Conservation (phyloP, 2,888 invertebrate genomes). For the Pharmacophagus antenor region DNA sequence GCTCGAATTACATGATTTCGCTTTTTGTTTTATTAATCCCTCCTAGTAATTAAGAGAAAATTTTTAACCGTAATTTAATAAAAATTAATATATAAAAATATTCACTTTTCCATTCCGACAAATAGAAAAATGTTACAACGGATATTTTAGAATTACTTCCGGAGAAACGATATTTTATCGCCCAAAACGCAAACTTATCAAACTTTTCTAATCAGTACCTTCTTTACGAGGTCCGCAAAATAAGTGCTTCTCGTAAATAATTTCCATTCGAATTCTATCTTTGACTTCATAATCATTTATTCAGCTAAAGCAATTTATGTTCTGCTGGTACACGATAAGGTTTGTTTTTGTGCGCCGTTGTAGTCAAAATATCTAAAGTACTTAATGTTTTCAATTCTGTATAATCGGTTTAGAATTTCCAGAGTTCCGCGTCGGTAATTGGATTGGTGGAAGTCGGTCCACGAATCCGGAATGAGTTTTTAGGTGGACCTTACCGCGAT, state of each 20-base stretch:
- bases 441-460: slow-evolving; percentile 70
- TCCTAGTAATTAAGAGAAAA: no score
- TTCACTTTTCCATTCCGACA: background rate
- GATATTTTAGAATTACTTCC: slow-evolving; percentile 55
- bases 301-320: slow-evolving; percentile 44
- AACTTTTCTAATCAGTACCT: slow-evolving; percentile 73
- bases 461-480: slow-evolving; percentile 57
- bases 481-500: slow-evolving; percentile 51
- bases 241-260: slow-evolving; percentile 72
- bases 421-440: slow-evolving; percentile 75
- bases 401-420: slow-evolving; percentile 81
- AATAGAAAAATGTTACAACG: slow-evolving; percentile 40
- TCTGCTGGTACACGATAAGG: slow-evolving; percentile 53
- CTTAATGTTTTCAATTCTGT: slow-evolving; percentile 80
- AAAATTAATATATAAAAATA: no score
- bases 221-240: slow-evolving; percentile 62
- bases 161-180: slow-evolving; percentile 57
- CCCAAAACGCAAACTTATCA: slow-evolving; percentile 62
- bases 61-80: no score
- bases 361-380: slow-evolving; percentile 67
- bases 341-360: slow-evolving; percentile 48
- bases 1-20: no score
- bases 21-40: no score
- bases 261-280: slow-evolving; percentile 72
- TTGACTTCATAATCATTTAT: slow-evolving; percentile 64